phyloP scores from a whole-genome alignment of 2,113 vertebrate species.

The Trematocara variabile region DNA sequence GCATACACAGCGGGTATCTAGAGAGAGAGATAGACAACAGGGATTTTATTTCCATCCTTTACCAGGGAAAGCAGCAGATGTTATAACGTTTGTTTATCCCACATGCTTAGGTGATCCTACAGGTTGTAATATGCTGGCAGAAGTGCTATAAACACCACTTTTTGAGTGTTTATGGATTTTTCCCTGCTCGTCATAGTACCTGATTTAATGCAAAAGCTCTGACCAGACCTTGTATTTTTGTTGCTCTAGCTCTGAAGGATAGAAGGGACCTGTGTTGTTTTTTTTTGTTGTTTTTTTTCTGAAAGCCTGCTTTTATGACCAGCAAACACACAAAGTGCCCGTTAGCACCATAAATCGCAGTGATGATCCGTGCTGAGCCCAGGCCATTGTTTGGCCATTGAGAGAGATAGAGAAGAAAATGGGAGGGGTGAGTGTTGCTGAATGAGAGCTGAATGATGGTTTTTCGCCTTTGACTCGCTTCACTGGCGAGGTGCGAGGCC shows the following conservation, averaged over 20 bases:
- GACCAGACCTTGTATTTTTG: not conserved
- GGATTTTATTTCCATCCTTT: not conserved
- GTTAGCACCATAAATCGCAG: not conserved
- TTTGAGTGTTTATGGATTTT: not conserved
- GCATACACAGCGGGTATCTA: not conserved
- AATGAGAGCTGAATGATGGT: conserved; percentile 42
- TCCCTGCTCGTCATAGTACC: not conserved
- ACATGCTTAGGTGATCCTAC: not conserved
- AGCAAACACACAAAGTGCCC: not conserved
- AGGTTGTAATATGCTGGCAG: not conserved
- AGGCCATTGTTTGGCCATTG: conserved; percentile 15
- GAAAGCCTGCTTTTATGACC: not conserved
- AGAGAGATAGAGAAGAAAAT: not conserved
- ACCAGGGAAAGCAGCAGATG: not conserved
- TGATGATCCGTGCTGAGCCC: not conserved
- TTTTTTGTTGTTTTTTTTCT: not conserved
- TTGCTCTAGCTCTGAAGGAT: not conserved
- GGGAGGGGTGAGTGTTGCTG: conserved; percentile 22
- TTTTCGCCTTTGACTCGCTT: conserved; percentile 1
- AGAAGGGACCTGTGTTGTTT: not conserved
- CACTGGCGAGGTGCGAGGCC: not conserved
- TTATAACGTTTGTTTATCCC: not conserved
- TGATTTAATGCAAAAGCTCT: not conserved
- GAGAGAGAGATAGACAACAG: not conserved
- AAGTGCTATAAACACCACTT: not conserved